Evolutionary conservation across 2,797 vertebrate species (phyloP).

Genomic region (Cryptoblepharus egeriae): DNA sequence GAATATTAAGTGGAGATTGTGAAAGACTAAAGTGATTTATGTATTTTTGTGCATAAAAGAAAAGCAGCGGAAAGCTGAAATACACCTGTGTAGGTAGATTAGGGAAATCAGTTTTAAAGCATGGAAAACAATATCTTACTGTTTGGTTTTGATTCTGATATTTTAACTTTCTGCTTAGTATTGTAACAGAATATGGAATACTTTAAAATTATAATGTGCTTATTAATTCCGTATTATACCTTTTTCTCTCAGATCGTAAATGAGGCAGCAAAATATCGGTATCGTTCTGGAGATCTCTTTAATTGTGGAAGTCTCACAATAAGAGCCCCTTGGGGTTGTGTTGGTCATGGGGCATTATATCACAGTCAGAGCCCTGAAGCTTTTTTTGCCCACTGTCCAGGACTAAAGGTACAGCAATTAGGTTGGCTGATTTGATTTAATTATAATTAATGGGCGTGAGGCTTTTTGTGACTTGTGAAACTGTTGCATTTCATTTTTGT

Average conservation of each 20-base stretch:
- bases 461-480: background rate
- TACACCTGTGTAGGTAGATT: background rate
- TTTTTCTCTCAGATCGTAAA: constrained; percentile 88
- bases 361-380: constrained; percentile 98
- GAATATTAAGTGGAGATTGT: constrained; percentile 27
- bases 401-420: constrained; percentile 87
- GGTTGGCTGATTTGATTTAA: background rate
- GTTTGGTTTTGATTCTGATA: background rate
- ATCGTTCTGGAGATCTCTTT: constrained; percentile 94
- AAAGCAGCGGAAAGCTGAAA: background rate
- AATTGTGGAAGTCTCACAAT: constrained; percentile 96
- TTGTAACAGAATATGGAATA: background rate
- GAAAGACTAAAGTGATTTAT: background rate
- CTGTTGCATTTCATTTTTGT: background rate
- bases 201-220: background rate
- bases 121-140: background rate
- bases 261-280: constrained; percentile 97
- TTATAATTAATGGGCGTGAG: background rate
- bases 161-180: background rate
- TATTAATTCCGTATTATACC: background rate
- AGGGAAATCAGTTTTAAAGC: background rate
- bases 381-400: constrained; percentile 95
- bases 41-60: background rate
- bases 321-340: constrained; percentile 95
- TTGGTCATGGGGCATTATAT: constrained; percentile 95